Percentiles rank a stretch among this genome's conserved stretches.
Conservation (phyloP, 64 coral and sea anemone species). For the Stichodactyla mertensii region DNA sequence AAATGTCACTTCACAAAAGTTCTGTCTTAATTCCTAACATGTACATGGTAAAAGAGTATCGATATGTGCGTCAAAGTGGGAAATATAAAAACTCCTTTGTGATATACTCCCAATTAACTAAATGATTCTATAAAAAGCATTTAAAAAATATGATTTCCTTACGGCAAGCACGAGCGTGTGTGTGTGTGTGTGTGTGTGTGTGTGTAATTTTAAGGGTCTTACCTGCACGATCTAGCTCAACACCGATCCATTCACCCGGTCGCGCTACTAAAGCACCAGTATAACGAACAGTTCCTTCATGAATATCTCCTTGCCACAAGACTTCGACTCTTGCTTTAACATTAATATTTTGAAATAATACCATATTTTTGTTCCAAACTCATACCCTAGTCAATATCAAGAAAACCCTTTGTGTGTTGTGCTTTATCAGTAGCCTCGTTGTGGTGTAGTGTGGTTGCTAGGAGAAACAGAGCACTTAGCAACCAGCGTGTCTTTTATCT, state of each 20-base stretch:
- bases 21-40: not conserved
- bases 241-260: constrained; percentile 84
- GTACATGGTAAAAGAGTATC: too few species aligned
- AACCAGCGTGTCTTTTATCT: constrained; percentile 64
- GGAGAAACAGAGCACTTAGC: constrained; percentile 70
- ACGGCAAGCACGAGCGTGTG: too few species aligned
- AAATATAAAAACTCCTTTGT: too few species aligned
- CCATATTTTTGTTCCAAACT: constrained; percentile 37
- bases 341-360: constrained; percentile 86
- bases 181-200: too few species aligned
- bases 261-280: constrained; percentile 69
- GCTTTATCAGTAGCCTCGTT: constrained; percentile 34
- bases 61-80: too few species aligned
- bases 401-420: not conserved
- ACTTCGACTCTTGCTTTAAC: constrained; percentile 78
- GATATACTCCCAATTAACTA: too few species aligned
- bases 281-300: constrained; percentile 76
- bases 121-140: too few species aligned
- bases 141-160: not conserved
- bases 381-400: not conserved
- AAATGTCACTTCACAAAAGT: not conserved
- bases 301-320: constrained; percentile 74
- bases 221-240: constrained; percentile 90
- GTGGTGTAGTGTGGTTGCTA: constrained; percentile 58
- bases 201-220: too few species aligned